Evolutionary conservation across 1,140 invertebrate species (phyloP).

Genomic region (Leptopilina clavipes): DNA sequence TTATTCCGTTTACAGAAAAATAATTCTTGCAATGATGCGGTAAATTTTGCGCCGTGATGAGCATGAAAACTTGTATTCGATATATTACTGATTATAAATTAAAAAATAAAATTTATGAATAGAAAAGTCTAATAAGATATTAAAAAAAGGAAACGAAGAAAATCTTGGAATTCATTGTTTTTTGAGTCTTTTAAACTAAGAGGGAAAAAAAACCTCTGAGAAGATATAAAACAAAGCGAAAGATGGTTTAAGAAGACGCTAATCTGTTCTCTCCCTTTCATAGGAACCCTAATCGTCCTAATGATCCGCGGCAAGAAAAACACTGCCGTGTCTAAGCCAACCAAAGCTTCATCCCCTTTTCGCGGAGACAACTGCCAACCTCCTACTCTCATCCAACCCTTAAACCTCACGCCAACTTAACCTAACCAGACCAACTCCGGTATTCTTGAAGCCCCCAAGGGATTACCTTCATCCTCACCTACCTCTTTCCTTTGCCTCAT

Average conservation of each 20-base stretch:
- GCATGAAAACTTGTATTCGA: too few relatives aligned
- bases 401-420: conserved; percentile 54
- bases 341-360: conserved; percentile 66
- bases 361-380: conserved; percentile 60
- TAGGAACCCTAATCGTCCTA: conserved; percentile 72
- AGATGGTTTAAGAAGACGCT: conserved; percentile 46
- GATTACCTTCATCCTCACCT: conserved; percentile 54
- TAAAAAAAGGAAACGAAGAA: background rate
- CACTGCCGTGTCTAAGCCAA: conserved; percentile 70
- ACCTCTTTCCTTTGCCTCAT: conserved; percentile 42
- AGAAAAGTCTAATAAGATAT: too few relatives aligned
- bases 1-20: too few relatives aligned
- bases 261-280: conserved; percentile 72
- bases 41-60: too few relatives aligned
- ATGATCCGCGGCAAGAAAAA: conserved; percentile 75
- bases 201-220: background rate
- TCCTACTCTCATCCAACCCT: conserved; percentile 57
- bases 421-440: conserved; percentile 62
- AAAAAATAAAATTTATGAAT: too few relatives aligned
- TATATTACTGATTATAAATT: too few relatives aligned
- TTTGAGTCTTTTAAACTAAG: too few relatives aligned
- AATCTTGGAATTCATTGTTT: background rate
- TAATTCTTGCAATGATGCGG: too few relatives aligned
- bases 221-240: background rate
- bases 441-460: conserved; percentile 55